Percentiles rank a stretch among this genome's conserved stretches.
These are phyloP conservation scores for Hemiprocne comata DNA, from an alignment of 2,113 vertebrate species.

Conservation along the genomic window DNA sequence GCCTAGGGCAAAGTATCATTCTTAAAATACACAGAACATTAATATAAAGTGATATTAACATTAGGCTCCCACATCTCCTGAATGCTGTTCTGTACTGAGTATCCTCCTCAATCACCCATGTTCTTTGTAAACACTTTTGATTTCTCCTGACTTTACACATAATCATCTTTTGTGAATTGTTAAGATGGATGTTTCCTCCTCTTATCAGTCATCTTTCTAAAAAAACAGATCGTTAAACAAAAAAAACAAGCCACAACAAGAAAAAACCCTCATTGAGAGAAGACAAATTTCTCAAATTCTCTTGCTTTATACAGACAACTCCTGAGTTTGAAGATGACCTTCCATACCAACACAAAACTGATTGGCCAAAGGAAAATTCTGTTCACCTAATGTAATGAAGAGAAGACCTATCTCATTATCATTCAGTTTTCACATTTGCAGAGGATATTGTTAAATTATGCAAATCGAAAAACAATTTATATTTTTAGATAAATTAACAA, in stretches of 20 bases:
- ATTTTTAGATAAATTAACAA: background rate
- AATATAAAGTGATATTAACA: background rate
- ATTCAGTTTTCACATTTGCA: background rate
- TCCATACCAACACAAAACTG: background rate
- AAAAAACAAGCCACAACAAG: background rate
- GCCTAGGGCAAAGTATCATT: background rate
- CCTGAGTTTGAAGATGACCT: background rate
- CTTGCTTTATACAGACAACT: fast-evolving
- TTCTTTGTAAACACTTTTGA: background rate
- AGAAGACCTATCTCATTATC: background rate
- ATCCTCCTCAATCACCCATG: background rate
- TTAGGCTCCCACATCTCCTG: background rate
- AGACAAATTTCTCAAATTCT: background rate
- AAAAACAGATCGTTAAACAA: too few relatives aligned
- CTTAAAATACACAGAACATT: background rate
- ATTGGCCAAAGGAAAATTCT: background rate
- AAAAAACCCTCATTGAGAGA: background rate
- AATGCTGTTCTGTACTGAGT: background rate
- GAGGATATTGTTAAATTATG: background rate
- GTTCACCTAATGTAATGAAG: background rate
- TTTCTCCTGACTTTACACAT: background rate
- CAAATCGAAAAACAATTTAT: background rate
- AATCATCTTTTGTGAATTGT: background rate
- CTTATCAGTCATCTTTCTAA: background rate
- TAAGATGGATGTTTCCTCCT: background rate